Evolutionary conservation across 2,888 invertebrate species (phyloP).

Genomic region (Epirrhoe tristata): DNA sequence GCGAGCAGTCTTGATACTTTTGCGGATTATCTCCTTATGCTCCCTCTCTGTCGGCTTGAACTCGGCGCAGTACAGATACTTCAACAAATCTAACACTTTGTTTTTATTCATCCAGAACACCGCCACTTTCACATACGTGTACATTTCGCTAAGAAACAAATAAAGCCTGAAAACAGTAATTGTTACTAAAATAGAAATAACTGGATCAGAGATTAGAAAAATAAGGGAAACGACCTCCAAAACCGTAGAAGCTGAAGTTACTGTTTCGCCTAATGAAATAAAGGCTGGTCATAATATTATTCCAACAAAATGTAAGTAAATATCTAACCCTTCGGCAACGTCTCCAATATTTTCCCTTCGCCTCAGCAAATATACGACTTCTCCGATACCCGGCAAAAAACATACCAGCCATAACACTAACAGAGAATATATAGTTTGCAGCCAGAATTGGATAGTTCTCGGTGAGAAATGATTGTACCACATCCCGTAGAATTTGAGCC

Average conservation of each 20-base stretch:
- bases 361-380: constrained; percentile 88
- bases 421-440: constrained; percentile 66
- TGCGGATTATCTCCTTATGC: constrained; percentile 68
- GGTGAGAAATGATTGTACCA: constrained; percentile 74
- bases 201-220: constrained; percentile 26
- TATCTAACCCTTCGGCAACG: constrained; percentile 81
- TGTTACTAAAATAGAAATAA: constrained; percentile 3
- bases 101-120: constrained; percentile 77
- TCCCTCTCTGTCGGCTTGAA: constrained; percentile 74
- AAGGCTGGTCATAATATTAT: constrained; percentile 51
- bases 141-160: constrained; percentile 81
- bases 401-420: constrained; percentile 77
- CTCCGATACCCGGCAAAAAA: constrained; percentile 83
- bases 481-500: constrained; percentile 81
- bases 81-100: constrained; percentile 69
- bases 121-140: constrained; percentile 78
- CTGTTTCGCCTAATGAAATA: constrained; percentile 47
- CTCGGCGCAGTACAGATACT: constrained; percentile 71
- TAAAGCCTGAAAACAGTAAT: constrained; percentile 68
- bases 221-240: constrained; percentile 28
- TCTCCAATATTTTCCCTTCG: constrained; percentile 87
- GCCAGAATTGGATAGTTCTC: constrained; percentile 65
- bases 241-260: constrained; percentile 31
- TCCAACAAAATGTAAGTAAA: constrained; percentile 49
- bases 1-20: constrained; percentile 72